Evolutionary conservation across 2,113 vertebrate species (phyloP).

Genomic region (Prunella fulvescens): DNA sequence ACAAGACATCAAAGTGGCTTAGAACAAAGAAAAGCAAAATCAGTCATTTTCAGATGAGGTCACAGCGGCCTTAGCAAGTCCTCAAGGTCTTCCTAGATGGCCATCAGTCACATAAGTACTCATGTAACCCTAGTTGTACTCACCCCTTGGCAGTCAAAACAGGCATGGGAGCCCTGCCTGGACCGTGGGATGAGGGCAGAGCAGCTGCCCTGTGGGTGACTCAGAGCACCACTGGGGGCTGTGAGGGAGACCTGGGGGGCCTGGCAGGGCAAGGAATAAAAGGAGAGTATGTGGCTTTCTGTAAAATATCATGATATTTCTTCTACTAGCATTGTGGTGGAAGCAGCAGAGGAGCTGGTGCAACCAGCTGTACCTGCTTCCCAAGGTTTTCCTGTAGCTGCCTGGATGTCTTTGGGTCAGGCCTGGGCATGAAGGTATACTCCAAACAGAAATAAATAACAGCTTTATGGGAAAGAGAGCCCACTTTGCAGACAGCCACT

Average conservation of each 20-base stretch:
- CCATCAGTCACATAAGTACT: background rate
- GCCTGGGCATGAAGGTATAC: background rate
- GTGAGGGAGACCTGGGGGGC: background rate
- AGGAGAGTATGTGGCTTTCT: background rate
- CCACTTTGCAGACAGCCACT: background rate
- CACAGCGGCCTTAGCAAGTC: background rate
- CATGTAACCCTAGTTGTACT: background rate
- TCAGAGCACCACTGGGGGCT: background rate
- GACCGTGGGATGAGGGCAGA: background rate
- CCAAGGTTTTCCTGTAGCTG: background rate
- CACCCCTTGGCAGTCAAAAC: background rate
- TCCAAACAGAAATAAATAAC: background rate
- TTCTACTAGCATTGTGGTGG: background rate
- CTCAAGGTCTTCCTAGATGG: background rate
- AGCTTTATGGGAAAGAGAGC: background rate
- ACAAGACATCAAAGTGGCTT: background rate
- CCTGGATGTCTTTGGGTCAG: background rate
- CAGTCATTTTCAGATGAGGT: background rate
- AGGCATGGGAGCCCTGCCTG: fast-evolving
- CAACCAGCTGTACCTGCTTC: background rate
- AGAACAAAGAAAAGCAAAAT: background rate
- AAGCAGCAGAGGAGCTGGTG: background rate
- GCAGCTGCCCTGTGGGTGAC: fast-evolving
- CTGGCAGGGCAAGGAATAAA: background rate
- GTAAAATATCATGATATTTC: background rate